These are phyloP conservation scores for Pteropus rufus DNA, from an alignment of 2,797 vertebrate genomes.

Conservation along the genomic window DNA sequence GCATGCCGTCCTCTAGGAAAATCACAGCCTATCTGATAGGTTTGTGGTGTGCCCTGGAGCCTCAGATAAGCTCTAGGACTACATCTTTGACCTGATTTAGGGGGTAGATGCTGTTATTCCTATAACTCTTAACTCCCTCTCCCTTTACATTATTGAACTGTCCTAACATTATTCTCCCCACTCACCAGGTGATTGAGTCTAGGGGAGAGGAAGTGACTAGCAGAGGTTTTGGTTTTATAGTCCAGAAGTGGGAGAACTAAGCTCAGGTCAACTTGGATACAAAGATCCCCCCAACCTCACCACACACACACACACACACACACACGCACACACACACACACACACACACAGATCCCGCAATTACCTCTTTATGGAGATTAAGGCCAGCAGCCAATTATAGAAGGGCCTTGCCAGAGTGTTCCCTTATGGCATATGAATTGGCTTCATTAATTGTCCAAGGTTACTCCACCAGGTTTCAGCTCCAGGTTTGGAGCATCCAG, in stretches of 20 bases:
- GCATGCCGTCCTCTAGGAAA: not conserved
- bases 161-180: not conserved
- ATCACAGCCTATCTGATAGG: not conserved
- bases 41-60: not conserved
- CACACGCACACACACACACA: not conserved
- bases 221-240: not conserved
- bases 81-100: not conserved
- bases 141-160: not conserved
- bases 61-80: not conserved
- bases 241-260: not conserved
- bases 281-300: not conserved
- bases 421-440: not conserved
- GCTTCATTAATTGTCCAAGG: not conserved
- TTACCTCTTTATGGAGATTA: not conserved
- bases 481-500: not conserved
- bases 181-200: not conserved
- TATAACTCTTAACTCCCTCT: not conserved
- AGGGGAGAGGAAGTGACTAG: not conserved
- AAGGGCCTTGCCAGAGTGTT: not conserved
- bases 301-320: not conserved
- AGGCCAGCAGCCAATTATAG: not conserved
- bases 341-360: accelerated
- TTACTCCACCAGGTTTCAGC: not conserved
- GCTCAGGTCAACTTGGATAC: not conserved
- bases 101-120: not conserved